These are phyloP conservation scores for Agrypnia vestita DNA, from an alignment of 1,140 invertebrate species.

Conservation along the genomic window DNA sequence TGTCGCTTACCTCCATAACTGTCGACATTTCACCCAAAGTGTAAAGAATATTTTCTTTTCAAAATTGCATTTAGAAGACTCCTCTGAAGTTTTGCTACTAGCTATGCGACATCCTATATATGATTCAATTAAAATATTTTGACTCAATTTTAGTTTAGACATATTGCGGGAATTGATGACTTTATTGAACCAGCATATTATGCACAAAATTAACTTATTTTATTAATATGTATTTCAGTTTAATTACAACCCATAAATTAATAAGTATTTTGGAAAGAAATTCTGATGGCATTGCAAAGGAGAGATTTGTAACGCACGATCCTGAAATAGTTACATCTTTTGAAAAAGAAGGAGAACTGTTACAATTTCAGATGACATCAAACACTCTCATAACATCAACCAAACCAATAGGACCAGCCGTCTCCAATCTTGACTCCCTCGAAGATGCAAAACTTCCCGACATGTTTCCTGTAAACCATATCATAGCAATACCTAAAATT, in stretches of 20 bases:
- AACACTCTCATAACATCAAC: constrained; percentile 79
- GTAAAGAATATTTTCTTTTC: too few species aligned
- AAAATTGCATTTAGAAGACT: too few species aligned
- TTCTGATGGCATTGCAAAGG: constrained; percentile 72
- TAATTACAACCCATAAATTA: constrained; percentile 80
- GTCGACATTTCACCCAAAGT: too few species aligned
- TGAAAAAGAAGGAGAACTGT: constrained; percentile 76
- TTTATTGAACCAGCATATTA: too few species aligned
- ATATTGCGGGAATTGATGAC: too few species aligned
- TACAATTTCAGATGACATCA: constrained; percentile 78
- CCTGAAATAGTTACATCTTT: constrained; percentile 72
- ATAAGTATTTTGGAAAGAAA: constrained; percentile 81
- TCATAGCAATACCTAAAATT: constrained; percentile 77
- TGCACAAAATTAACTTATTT: neutral
- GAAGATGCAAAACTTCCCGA: constrained; percentile 75
- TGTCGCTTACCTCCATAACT: too few species aligned
- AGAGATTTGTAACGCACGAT: constrained; percentile 75
- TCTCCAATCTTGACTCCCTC: constrained; percentile 65
- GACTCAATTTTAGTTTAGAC: too few species aligned
- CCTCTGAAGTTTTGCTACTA: too few species aligned
- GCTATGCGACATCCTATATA: too few species aligned
- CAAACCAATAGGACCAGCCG: constrained; percentile 75
- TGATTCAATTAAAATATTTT: too few species aligned
- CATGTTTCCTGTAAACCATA: constrained; percentile 81
- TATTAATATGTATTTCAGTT: constrained; percentile 72